These are phyloP conservation scores for Chlorodrepanis virens DNA, from an alignment of 2,113 vertebrate species.

Conservation along the genomic window DNA sequence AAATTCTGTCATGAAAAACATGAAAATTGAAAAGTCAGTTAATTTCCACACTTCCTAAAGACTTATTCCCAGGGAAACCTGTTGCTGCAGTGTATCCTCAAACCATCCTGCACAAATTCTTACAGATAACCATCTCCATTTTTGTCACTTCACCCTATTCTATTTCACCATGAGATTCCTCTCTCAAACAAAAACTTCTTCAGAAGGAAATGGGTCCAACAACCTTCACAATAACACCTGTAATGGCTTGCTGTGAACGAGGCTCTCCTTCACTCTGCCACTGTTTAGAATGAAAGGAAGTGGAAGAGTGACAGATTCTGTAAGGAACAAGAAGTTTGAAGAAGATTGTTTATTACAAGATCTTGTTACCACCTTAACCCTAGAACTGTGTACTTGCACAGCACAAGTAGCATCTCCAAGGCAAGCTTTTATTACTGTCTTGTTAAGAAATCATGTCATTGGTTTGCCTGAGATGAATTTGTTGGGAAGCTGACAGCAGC, in stretches of 20 bases:
- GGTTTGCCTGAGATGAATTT: neutral
- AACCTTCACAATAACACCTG: neutral
- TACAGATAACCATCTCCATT: neutral
- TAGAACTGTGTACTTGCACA: neutral
- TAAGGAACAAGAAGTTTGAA: neutral
- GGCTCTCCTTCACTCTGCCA: neutral
- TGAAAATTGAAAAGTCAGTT: neutral
- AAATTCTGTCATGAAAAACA: neutral
- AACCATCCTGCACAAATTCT: neutral
- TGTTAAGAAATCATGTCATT: neutral
- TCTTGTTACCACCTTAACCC: constrained; percentile 24
- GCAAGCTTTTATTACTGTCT: constrained; percentile 2
- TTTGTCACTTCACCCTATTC: neutral
- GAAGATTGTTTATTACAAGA: neutral
- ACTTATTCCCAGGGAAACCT: neutral
- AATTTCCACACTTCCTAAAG: neutral
- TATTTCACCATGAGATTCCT: neutral
- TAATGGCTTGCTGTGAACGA: neutral
- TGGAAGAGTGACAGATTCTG: neutral
- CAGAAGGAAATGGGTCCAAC: neutral
- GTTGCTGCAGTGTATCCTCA: neutral
- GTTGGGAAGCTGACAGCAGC: neutral
- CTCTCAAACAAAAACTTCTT: neutral
- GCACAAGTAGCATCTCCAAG: neutral
- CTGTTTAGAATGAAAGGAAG: neutral